Conservation (phyloP, 2,113 vertebrate genomes). For the Ophthalmolycus amberensis region DNA sequence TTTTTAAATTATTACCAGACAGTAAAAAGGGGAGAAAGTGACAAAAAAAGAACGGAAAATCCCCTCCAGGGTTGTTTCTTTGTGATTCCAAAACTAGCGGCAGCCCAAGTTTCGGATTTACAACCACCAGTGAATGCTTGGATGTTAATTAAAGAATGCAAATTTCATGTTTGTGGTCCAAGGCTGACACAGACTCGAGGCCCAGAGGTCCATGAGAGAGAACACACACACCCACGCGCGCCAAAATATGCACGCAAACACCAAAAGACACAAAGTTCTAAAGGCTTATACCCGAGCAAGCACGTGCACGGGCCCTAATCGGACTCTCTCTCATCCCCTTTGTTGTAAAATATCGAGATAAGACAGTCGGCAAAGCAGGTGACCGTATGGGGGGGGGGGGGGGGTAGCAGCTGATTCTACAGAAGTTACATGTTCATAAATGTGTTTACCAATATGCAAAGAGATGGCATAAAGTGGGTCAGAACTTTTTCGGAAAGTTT, state of each 20-base stretch:
- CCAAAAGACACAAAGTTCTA: conserved; percentile 43
- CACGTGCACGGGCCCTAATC: conserved; percentile 56
- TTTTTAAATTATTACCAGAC: conserved; percentile 22
- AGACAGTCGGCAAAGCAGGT: conserved; percentile 53
- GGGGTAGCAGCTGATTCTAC: conserved; percentile 69
- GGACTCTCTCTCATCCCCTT: conserved; percentile 67
- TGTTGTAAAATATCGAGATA: conserved; percentile 69
- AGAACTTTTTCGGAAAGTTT: conserved; percentile 68
- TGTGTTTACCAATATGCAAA: conserved; percentile 74
- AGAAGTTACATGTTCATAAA: conserved; percentile 70
- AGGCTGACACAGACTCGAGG: conserved; percentile 75
- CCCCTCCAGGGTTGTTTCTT: conserved; percentile 72
- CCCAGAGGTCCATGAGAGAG: conserved; percentile 67
- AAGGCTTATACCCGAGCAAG: conserved; percentile 46
- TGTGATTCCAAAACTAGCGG: conserved; percentile 71
- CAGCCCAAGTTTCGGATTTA: conserved; percentile 68
- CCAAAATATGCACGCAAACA: conserved; percentile 25
- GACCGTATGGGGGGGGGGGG: conserved; percentile 69
- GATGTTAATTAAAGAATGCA: conserved; percentile 85
- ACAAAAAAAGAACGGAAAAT: conserved; percentile 14
- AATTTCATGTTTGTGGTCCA: conserved; percentile 82
- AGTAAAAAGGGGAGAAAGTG: background rate
- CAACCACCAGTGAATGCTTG: conserved; percentile 76
- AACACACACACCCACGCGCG: conserved; percentile 17
- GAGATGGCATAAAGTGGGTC: conserved; percentile 70